Conservation (phyloP, 2,797 vertebrate species). For the Parotocinclus haroldoi region DNA sequence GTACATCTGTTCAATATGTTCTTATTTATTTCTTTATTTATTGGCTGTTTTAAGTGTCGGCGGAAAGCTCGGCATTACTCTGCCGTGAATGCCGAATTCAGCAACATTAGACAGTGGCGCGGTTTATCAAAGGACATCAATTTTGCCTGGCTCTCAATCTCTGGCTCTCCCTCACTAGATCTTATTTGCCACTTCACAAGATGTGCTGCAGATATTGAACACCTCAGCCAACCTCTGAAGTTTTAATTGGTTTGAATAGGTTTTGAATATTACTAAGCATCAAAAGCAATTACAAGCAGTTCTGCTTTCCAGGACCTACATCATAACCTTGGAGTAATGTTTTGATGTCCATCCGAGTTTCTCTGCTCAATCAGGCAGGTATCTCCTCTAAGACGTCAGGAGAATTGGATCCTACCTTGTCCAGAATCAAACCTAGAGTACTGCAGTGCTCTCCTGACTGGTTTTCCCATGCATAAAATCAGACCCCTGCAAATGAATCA, state of each 20-base stretch:
- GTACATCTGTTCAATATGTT: constrained; percentile 7
- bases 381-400: too few species aligned
- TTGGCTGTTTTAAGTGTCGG: constrained; percentile 1
- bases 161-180: constrained; percentile 1
- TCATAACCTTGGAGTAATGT: too few species aligned
- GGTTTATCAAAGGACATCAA: constrained; percentile 29
- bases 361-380: too few species aligned
- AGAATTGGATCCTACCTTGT: too few species aligned
- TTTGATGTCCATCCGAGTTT: too few species aligned
- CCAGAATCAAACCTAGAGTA: too few species aligned
- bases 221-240: constrained; percentile 21
- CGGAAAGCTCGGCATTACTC: constrained; percentile 3
- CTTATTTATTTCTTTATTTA: not conserved
- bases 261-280: not conserved
- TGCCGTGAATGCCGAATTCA: constrained; percentile 14
- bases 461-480: too few species aligned
- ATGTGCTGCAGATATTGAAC: constrained; percentile 34
- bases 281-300: too few species aligned
- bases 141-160: constrained; percentile 3
- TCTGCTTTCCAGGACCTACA: too few species aligned
- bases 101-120: constrained; percentile 2
- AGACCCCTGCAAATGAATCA: too few species aligned
- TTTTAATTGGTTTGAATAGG: constrained; percentile 7
- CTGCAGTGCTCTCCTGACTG: too few species aligned
- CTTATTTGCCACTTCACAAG: not conserved